Evolutionary conservation across 1,140 invertebrate species (phyloP).

Genomic region (Telenomus remus): DNA sequence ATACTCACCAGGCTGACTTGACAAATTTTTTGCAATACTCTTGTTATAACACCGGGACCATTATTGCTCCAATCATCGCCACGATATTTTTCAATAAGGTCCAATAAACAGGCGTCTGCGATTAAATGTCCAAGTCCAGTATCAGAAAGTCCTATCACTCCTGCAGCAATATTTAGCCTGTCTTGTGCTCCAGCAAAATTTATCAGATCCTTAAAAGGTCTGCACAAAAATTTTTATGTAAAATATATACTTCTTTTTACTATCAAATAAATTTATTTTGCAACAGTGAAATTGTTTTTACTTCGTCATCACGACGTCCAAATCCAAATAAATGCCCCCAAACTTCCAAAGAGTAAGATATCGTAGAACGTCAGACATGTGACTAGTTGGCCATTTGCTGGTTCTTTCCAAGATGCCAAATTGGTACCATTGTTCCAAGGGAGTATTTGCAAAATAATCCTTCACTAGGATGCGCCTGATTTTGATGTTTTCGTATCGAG

Average conservation of each 20-base stretch:
- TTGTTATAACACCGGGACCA: constrained; percentile 84
- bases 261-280: no score
- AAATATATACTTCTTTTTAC: no score
- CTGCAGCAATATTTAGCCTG: constrained; percentile 78
- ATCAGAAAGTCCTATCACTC: constrained; percentile 79
- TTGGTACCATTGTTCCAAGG: constrained; percentile 78
- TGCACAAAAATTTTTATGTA: constrained; percentile 26
- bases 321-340: constrained; percentile 86
- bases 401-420: constrained; percentile 74
- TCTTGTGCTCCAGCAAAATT: constrained; percentile 83
- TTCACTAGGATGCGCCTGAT: constrained; percentile 68
- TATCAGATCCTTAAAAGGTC: constrained; percentile 77
- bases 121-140: constrained; percentile 76
- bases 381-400: constrained; percentile 76
- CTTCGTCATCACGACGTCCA: constrained; percentile 83
- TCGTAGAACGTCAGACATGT: constrained; percentile 81
- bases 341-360: constrained; percentile 85
- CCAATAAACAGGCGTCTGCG: constrained; percentile 77
- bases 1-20: constrained; percentile 73
- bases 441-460: constrained; percentile 78
- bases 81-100: constrained; percentile 78
- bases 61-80: constrained; percentile 82
- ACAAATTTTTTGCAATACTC: constrained; percentile 79
- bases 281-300: constrained; percentile 39
- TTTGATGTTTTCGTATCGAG: constrained; percentile 78